Conservation (phyloP, 1,140 invertebrate genomes). For the Sarcophaga bullata region DNA sequence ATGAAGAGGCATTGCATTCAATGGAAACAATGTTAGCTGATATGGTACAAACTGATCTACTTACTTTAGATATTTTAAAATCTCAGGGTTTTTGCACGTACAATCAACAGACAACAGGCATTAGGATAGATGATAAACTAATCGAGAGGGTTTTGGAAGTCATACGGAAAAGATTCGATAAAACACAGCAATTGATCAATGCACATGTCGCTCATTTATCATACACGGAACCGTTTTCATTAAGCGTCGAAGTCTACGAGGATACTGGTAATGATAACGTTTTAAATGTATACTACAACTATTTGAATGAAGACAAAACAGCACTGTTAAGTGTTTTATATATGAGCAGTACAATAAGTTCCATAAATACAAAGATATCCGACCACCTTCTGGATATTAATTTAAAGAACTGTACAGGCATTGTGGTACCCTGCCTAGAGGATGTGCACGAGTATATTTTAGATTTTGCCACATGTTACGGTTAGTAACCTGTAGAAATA, state of each 20-base stretch:
- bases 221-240: constrained; percentile 35
- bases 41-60: constrained; percentile 43
- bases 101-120: constrained; percentile 16
- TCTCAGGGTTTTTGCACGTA: constrained; percentile 28
- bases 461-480: background rate
- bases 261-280: constrained; percentile 26
- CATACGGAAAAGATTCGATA: background rate
- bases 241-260: constrained; percentile 41
- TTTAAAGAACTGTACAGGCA: background rate
- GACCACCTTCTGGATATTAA: background rate
- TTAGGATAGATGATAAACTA: background rate
- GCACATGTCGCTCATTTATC: background rate
- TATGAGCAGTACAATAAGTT: background rate
- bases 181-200: background rate
- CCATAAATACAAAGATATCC: background rate
- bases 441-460: background rate
- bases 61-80: constrained; percentile 26
- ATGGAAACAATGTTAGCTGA: constrained; percentile 9
- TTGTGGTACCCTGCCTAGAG: background rate
- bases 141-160: background rate
- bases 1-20: background rate
- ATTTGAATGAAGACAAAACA: background rate
- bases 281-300: constrained; percentile 41
- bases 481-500: background rate
- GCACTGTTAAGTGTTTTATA: constrained; percentile 1